Evolutionary conservation across 1,140 invertebrate genomes (phyloP).

Genomic region (Dreissena rostriformis): DNA sequence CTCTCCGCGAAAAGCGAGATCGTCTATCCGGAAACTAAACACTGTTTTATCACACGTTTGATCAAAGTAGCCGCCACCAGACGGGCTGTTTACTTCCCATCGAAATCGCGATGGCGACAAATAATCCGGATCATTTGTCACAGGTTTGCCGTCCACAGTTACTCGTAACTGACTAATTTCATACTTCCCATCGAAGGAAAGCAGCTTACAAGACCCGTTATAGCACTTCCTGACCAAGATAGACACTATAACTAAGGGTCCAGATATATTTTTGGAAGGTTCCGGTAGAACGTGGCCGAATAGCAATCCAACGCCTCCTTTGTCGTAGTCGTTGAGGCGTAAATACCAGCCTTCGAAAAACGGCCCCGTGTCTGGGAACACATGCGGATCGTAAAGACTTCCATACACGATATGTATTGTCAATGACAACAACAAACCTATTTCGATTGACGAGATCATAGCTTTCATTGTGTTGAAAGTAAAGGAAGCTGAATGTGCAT

Average conservation of each 20-base stretch:
- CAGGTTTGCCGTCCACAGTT: constrained; percentile 61
- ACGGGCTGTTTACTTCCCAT: constrained; percentile 45
- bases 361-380: constrained; percentile 56
- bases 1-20: constrained; percentile 49
- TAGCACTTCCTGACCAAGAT: constrained; percentile 39
- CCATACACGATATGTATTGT: not conserved
- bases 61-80: constrained; percentile 46
- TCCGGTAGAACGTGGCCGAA: constrained; percentile 66
- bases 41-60: constrained; percentile 53
- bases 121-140: constrained; percentile 65
- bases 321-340: constrained; percentile 45
- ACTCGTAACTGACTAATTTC: constrained; percentile 31
- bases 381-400: constrained; percentile 59
- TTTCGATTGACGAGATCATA: too few relatives aligned
- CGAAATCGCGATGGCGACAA: constrained; percentile 61
- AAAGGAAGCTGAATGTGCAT: too few relatives aligned
- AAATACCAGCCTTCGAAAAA: constrained; percentile 67
- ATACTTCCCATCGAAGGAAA: constrained; percentile 35
- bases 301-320: constrained; percentile 64
- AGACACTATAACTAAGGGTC: constrained; percentile 35
- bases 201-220: constrained; percentile 25
- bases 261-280: not conserved
- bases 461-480: too few relatives aligned
- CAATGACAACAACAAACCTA: too few relatives aligned
- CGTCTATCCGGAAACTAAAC: constrained; percentile 61